A percentile compares a stretch with the other conserved stretches of the same genome.
These are phyloP conservation scores for Phacellophora camtschatica DNA, from an alignment of 30 jellyfish, hydroid and myxozoan genomes.

Conservation along the genomic window DNA sequence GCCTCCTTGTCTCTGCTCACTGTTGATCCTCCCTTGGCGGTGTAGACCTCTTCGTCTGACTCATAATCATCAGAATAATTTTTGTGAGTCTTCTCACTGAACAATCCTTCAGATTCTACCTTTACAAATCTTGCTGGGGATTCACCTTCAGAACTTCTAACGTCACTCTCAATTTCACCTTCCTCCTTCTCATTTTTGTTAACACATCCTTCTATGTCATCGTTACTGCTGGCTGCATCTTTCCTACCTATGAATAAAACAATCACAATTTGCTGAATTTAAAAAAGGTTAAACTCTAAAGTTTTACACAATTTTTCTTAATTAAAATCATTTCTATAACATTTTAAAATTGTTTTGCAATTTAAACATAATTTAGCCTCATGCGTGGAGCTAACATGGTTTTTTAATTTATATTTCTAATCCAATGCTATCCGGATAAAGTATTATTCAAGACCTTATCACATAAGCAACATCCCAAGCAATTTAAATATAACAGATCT, in stretches of 20 bases:
- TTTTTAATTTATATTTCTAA: too few relatives aligned
- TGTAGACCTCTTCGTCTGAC: neutral
- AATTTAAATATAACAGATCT: too few relatives aligned
- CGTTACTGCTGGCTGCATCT: neutral
- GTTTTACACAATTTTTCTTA: too few relatives aligned
- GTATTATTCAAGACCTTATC: too few relatives aligned
- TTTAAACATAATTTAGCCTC: too few relatives aligned
- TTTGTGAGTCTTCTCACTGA: conserved; percentile 26
- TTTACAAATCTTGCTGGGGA: conserved; percentile 15
- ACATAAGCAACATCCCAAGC: too few relatives aligned
- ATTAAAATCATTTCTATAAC: too few relatives aligned
- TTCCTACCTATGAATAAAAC: neutral
- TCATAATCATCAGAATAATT: neutral
- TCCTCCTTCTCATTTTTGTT: conserved; percentile 29
- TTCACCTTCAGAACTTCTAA: conserved; percentile 18
- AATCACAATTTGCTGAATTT: neutral
- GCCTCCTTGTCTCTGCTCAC: neutral
- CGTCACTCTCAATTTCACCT: conserved; percentile 63
- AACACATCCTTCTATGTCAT: neutral
- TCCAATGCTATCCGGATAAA: too few relatives aligned
- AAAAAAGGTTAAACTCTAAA: too few relatives aligned
- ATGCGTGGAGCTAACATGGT: too few relatives aligned
- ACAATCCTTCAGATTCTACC: conserved; percentile 13
- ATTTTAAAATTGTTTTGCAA: too few relatives aligned
- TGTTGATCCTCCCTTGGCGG: neutral